Conservation (phyloP, 30 jellyfish, hydroid and myxozoan genomes). For the Nemopilema nomurai region DNA sequence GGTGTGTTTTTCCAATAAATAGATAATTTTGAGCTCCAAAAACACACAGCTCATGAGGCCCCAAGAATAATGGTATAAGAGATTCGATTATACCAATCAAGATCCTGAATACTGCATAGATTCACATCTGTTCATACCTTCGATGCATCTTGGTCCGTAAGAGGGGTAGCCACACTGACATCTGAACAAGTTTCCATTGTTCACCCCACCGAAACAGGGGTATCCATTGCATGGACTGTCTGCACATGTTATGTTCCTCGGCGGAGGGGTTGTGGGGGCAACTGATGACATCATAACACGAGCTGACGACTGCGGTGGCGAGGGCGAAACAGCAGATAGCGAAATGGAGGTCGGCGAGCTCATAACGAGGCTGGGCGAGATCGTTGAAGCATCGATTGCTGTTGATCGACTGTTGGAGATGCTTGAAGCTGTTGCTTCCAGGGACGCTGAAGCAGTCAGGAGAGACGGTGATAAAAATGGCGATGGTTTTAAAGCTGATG, state of each 20-base stretch:
- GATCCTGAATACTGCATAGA: not conserved
- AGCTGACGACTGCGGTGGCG: conserved; percentile 11
- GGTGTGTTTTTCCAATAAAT: too few species aligned
- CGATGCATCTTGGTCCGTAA: conserved; percentile 85
- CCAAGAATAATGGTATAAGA: too few species aligned
- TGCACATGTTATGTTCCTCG: conserved; percentile 70
- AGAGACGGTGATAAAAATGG: not conserved
- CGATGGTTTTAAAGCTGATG: not conserved
- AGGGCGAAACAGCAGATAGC: not conserved
- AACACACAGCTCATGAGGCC: too few species aligned
- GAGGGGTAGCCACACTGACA: conserved; percentile 84
- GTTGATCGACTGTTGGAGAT: not conserved
- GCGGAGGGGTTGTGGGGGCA: conserved; percentile 61
- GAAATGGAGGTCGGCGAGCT: not conserved
- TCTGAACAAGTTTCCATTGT: conserved; percentile 51
- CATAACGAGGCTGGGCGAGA: not conserved
- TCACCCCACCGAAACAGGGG: conserved; percentile 67
- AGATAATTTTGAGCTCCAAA: too few species aligned
- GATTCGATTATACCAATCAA: not conserved
- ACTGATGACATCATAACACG: conserved; percentile 10
- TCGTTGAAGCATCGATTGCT: not conserved
- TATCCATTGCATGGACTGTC: conserved; percentile 83
- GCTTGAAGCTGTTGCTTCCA: not conserved
- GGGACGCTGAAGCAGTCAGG: not conserved
- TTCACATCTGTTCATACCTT: conserved; percentile 47